Percentiles rank a stretch among this genome's conserved stretches.
phyloP scores from a whole-genome alignment of 1,140 invertebrate species.

The Cotesia typhae region DNA sequence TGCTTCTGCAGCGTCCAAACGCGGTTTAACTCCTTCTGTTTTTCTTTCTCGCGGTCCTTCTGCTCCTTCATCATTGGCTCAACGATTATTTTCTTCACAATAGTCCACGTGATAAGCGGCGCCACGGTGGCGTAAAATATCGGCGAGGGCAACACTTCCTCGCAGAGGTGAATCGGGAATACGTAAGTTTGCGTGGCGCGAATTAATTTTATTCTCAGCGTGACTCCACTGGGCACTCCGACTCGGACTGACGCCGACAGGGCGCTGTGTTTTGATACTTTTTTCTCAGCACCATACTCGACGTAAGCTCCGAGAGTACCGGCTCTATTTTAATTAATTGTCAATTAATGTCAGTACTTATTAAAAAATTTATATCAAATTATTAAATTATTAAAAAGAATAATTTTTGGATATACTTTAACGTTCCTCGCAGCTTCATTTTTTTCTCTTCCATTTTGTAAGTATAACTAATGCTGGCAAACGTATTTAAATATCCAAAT shows the following conservation, averaged over 20 bases:
- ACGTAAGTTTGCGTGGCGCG: slow-evolving; percentile 88
- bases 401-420: slow-evolving; percentile 74
- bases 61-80: slow-evolving; percentile 85
- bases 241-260: slow-evolving; percentile 84
- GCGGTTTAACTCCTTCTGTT: slow-evolving; percentile 78
- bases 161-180: slow-evolving; percentile 90
- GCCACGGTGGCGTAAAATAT: slow-evolving; percentile 92
- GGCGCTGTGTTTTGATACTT: slow-evolving; percentile 89
- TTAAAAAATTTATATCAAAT: too few relatives aligned
- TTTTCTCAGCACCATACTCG: slow-evolving; percentile 93
- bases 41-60: slow-evolving; percentile 78
- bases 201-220: slow-evolving; percentile 84
- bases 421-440: slow-evolving; percentile 76
- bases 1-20: slow-evolving; percentile 79
- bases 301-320: slow-evolving; percentile 87
- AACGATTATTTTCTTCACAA: slow-evolving; percentile 86
- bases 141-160: slow-evolving; percentile 87
- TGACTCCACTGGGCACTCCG: slow-evolving; percentile 87
- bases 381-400: not conserved
- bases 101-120: slow-evolving; percentile 81
- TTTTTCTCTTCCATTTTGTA: slow-evolving; percentile 81
- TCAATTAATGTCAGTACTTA: slow-evolving; percentile 22
- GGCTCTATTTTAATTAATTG: slow-evolving; percentile 66
- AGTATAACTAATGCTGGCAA: slow-evolving; percentile 77
- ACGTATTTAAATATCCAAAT: slow-evolving; percentile 84